Evolutionary conservation across 2,888 invertebrate genomes (phyloP), one percentile per base, ranked within the genome.

Genomic region (Tiphia femorata): DNA sequence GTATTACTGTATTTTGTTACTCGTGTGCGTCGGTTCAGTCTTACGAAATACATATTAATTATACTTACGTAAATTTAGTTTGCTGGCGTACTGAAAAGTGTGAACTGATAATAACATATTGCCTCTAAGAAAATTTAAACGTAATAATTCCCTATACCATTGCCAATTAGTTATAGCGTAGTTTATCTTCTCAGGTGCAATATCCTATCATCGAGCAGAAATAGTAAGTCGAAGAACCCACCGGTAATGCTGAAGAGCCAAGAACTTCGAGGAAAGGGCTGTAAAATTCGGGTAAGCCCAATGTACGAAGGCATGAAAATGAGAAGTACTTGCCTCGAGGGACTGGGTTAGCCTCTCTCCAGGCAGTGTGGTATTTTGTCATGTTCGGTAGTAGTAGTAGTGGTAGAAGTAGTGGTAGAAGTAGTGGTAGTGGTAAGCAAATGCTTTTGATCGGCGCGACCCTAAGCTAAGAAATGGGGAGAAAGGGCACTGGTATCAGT

Each of bases 381-480:
- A 83, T 83, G 82, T 82, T 81, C 82, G 72, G 79, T 80, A 78
- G 78, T 76, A 74, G 76, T 76, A 75, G 79, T 78, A 79, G 80
- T 80, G 73, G 80, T 80, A 79, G 79, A 79, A 77, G 79, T 80
- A 78, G 79, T 81, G 79, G 80, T 79, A 78, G 80, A 78, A 74
- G 79, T 79, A 79, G 81, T 76, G 78, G 82, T 81, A 83, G 82
- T 81, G 78, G 82, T 82, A 82, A 83, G 82, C 82, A 76, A 83
- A 81, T 83, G 81, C 82, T 82, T 83, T 81, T 81, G 83, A 81
- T 81, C 82, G 77, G 81, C 82, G 79, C 81, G 78, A 82, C 82
- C 80, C 83, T 83, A 83, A 83, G 83, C 83, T 83, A 83, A 81
- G 83, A 82, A 83, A 83, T 82, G 76, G 79, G 79, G 81, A 82